These are phyloP conservation scores for Temnothorax curvispinosus DNA, from an alignment of 1,140 invertebrate genomes.

Conservation along the genomic window DNA sequence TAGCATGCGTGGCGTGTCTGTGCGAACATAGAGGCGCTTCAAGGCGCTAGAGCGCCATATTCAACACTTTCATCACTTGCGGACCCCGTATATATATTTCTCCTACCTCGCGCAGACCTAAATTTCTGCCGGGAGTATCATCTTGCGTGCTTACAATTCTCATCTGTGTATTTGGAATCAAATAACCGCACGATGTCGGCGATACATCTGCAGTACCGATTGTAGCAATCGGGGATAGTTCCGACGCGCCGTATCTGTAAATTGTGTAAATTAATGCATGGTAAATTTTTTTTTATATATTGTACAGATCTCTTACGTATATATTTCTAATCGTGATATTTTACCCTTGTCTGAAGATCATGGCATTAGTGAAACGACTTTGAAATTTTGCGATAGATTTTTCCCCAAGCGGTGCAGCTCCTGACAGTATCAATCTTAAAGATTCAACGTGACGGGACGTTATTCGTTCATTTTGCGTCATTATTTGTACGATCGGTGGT, in stretches of 20 bases:
- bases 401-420: slow-evolving; percentile 90
- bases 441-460: slow-evolving; percentile 87
- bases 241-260: slow-evolving; percentile 88
- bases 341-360: slow-evolving; percentile 83
- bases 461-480: slow-evolving; percentile 88
- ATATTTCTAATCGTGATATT: slow-evolving; percentile 37
- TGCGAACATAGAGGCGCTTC: no score
- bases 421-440: slow-evolving; percentile 87
- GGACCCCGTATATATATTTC: slow-evolving; percentile 73
- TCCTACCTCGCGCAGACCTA: slow-evolving; percentile 70
- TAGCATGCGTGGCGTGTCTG: no score
- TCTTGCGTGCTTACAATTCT: slow-evolving; percentile 88
- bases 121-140: slow-evolving; percentile 57
- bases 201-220: slow-evolving; percentile 73
- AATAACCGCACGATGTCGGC: slow-evolving; percentile 83
- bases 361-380: slow-evolving; percentile 79
- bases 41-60: no score
- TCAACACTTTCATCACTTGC: slow-evolving; percentile 84
- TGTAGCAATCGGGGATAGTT: slow-evolving; percentile 86
- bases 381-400: slow-evolving; percentile 87
- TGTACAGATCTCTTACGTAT: background rate
- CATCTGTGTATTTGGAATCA: slow-evolving; percentile 88
- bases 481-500: slow-evolving; percentile 89
- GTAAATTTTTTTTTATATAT: slow-evolving; percentile 30
- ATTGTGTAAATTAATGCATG: background rate